Percentiles rank a stretch among this genome's conserved stretches.
These are phyloP conservation scores for Heliconius cydno DNA, from an alignment of 2,888 invertebrate species.

Conservation along the genomic window DNA sequence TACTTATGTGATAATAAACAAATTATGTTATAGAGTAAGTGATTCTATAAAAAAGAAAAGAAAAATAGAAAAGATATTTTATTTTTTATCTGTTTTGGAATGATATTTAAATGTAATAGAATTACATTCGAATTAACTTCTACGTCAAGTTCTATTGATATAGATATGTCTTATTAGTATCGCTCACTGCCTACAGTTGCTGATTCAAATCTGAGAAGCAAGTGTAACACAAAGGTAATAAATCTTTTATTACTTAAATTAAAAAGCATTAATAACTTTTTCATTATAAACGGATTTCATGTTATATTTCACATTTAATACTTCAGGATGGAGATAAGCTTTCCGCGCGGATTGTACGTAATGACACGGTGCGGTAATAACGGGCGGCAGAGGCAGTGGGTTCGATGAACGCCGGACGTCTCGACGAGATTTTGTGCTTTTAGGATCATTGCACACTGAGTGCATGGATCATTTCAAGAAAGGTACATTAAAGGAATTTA, in stretches of 20 bases:
- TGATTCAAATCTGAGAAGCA: neutral
- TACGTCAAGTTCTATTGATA: neutral
- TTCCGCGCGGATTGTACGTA: constrained; percentile 10
- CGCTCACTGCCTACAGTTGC: neutral
- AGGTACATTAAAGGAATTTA: too few species aligned
- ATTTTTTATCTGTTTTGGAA: neutral
- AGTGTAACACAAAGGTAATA: neutral
- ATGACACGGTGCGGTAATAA: constrained; percentile 38
- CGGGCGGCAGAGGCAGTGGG: constrained; percentile 36
- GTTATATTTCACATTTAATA: neutral
- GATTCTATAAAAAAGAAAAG: too few species aligned
- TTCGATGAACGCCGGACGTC: constrained; percentile 37
- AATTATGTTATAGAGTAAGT: neutral
- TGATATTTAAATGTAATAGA: too few species aligned
- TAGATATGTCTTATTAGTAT: neutral
- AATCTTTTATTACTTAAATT: neutral
- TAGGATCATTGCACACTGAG: constrained; percentile 17
- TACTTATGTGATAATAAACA: neutral
- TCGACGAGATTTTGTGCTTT: constrained; percentile 32
- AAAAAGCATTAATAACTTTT: too few species aligned
- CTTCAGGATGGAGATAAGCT: neutral
- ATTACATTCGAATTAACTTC: too few species aligned
- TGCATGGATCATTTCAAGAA: neutral
- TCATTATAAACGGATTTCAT: neutral
- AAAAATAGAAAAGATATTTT: neutral